Evolutionary conservation across 1,140 invertebrate genomes (phyloP).

Genomic region (Drosophila ogumai): DNA sequence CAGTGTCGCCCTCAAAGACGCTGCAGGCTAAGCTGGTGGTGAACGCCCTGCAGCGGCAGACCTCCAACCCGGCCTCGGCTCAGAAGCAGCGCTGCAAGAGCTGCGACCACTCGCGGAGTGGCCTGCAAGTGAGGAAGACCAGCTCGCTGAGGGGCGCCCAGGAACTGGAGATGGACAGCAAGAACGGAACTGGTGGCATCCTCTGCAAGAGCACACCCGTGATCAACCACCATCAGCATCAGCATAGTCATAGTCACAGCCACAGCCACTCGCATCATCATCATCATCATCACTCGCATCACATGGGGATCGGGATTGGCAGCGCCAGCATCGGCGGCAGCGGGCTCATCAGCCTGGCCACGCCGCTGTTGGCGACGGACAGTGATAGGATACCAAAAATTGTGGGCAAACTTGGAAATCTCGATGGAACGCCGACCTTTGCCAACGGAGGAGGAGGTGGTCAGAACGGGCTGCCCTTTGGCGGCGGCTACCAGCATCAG

Average conservation of each 20-base stretch:
- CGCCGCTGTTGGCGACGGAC: slow-evolving; percentile 49
- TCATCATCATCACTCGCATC: slow-evolving; percentile 50
- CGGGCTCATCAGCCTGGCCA: slow-evolving; percentile 54
- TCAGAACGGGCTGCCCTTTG: slow-evolving; percentile 51
- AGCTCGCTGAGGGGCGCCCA: slow-evolving; percentile 71
- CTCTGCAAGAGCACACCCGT: slow-evolving; percentile 76
- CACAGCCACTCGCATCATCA: slow-evolving; percentile 46
- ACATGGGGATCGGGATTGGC: slow-evolving; percentile 58
- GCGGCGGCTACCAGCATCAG: slow-evolving; percentile 45
- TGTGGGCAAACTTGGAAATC: slow-evolving; percentile 83
- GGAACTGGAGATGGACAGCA: slow-evolving; percentile 52
- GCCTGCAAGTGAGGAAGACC: slow-evolving; percentile 70
- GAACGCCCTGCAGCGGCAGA: slow-evolving; percentile 55
- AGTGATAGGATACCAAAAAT: slow-evolving; percentile 85
- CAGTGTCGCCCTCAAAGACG: slow-evolving; percentile 73
- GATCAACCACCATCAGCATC: slow-evolving; percentile 51
- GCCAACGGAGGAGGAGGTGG: slow-evolving; percentile 60
- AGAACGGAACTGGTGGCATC: slow-evolving; percentile 22
- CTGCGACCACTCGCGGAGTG: slow-evolving; percentile 64
- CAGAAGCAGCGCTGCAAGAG: slow-evolving; percentile 50
- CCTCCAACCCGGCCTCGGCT: background rate
- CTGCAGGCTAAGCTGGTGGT: slow-evolving; percentile 72
- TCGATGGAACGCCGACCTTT: slow-evolving; percentile 66
- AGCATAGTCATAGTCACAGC: slow-evolving; percentile 38
- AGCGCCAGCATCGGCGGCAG: slow-evolving; percentile 73